Evolutionary conservation across 1,140 invertebrate species (phyloP), one percentile per base, ranked within the genome.

Genomic region (Ips typographus): DNA sequence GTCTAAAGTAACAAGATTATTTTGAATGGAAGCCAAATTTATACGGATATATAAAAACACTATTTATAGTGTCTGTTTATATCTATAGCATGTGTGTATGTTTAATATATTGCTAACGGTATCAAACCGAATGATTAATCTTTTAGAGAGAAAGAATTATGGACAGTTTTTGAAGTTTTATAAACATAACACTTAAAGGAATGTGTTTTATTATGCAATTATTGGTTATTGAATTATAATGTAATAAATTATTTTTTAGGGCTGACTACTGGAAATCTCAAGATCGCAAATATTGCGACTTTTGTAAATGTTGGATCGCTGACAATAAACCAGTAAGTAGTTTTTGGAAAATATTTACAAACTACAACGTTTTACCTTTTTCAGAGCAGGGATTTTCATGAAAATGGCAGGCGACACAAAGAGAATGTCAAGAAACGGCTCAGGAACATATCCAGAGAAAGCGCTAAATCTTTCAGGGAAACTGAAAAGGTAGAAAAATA

Each of bases 211-310:
- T 40, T 62, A 44, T 22, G 22, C 22, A 22, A 22, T 22, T 22
- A 22, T 22, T 22, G 22, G 0, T 22, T 22, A 22, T 22, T 22
- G 22, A 22, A 22, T 55, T 65, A 22, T 22, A 22, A 22, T 22
- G 22, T 22, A 22, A 22, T 22, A 22, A 22, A 55, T 59, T 40
- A 40, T 68, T 66, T 72, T 72, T 75, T 75, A 94, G 91, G 96
- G 90, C 96, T 4, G 95, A 98, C 75, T 98, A 95, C 80, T 99
- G 96, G 96, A 96, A 97, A 82, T 98, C 96, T 40, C 90, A 96
- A 74, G 92, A 92, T 0, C 89, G 94, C 64, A 98, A 98, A 81
- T 98, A 91, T 80, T 99, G 96, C 78, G 95, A 98, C 74, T 95
- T 95, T 81, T 99, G 96, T 82, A 98, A 98, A 83, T 98, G 95